Evolutionary conservation across 2,797 vertebrate genomes (phyloP), one percentile per base, ranked within the genome.

Genomic region (Percopsis omiscomaycus): DNA sequence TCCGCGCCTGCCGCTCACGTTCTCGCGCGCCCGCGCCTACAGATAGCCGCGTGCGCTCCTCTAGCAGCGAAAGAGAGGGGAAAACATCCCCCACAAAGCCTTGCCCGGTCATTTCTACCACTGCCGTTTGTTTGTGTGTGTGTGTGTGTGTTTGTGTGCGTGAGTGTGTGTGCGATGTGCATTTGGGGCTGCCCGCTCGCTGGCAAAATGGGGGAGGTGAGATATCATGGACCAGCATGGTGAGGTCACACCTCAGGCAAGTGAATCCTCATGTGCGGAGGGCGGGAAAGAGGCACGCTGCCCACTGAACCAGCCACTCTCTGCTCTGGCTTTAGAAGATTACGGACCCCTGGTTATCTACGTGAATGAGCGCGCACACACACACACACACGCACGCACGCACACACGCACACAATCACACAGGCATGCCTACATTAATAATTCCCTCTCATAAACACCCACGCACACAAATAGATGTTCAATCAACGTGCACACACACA

Each of bases 161-260:
- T 15, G 54, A 32, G 54, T 16, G 48, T 50, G 6, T 32, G 12
- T 42, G 22, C 8, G 14, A 3, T 51, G 15, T 4, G 4, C 50
- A 9, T 78, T 72, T 51, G 61, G 46, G 62, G 58, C 61, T 75
- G 74, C 46, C 69, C 76, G 64, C 50, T 81, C 54, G 30, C 74
- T 68, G 58, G 57, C 75, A 71, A 60, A n/a, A 44, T 75, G 62
- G 69, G 64, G 92, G 89, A 94, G 92, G 92, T 91, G 92, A 88
- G 88, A 87, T 92, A 88, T 91, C 87, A 88, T 86, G 87, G 89
- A 91, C 92, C 91, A 92, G 91, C 91, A 94, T 89, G 94, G 93
- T 94, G 94, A 96, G 94, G 95, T 96, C 95, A 96, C 93, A 93
- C 92, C 93, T 93, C 89, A 92, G 93, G 91, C 93, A 93, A 94